Evolutionary conservation across 2,888 invertebrate species (phyloP).

Genomic region (Diplolepis rosae): DNA sequence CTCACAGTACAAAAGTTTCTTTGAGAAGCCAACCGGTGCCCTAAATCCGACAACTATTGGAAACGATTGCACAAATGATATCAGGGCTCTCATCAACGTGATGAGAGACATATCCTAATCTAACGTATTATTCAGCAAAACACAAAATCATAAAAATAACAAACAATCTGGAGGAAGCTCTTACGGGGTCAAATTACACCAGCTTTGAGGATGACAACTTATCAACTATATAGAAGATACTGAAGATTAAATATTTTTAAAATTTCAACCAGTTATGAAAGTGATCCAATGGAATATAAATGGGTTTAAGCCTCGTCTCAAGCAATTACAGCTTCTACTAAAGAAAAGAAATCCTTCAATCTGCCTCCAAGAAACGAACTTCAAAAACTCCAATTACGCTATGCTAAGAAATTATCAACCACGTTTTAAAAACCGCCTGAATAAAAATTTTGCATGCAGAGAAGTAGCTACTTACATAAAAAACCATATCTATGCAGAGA

Average conservation of each 20-base stretch:
- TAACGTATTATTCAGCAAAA: conserved; percentile 9
- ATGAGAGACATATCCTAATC: conserved; percentile 9
- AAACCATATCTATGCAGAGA: conserved; percentile 32
- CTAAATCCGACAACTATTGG: background rate
- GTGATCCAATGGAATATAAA: conserved; percentile 39
- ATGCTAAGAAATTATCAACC: background rate
- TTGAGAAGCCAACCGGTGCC: conserved; percentile 30
- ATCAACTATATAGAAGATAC: too few species aligned
- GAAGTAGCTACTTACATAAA: conserved; percentile 43
- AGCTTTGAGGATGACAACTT: too few species aligned
- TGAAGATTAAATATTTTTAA: too few species aligned
- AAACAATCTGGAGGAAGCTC: conserved; percentile 4
- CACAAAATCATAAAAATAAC: conserved; percentile 3
- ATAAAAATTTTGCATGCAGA: conserved; percentile 41
- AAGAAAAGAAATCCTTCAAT: background rate
- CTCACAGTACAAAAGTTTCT: conserved; percentile 27
- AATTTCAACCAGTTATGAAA: background rate
- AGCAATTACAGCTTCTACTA: conserved; percentile 31
- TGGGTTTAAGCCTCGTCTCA: conserved; percentile 7
- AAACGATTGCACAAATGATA: background rate
- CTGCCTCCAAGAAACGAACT: conserved; percentile 39
- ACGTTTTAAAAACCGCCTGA: conserved; percentile 35
- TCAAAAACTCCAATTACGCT: conserved; percentile 1
- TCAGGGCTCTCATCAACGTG: background rate
- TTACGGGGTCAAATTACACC: too few species aligned